Evolutionary conservation across 2,888 invertebrate genomes (phyloP), one percentile per base, ranked within the genome.

Genomic region (Metacarcinus magister): DNA sequence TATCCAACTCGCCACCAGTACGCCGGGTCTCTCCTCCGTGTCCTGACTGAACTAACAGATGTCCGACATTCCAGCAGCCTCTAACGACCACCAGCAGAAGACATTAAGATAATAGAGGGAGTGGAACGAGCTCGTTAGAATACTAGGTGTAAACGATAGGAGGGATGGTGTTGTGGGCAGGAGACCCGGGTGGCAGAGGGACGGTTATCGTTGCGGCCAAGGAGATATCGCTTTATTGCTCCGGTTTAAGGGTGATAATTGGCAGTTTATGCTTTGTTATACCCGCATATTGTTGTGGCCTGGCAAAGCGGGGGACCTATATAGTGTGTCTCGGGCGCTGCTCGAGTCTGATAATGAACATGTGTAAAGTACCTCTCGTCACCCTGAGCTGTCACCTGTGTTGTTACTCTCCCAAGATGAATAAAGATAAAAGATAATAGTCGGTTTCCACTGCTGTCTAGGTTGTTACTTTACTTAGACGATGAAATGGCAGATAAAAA

Each of bases 101-200:
- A 96, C 96, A 94, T 96, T 96, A 96, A 96, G 96, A 96, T 96
- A 96, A 96, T 92, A 94, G 94, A 94, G 87, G 94, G 96, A 89
- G 82, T 92, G 96, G 94, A 94, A 96, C 96, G 94, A 82, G 91
- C 96, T 96, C 96, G 94, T 96, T 96, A 96, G 96, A 94, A 94
- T 94, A 96, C 94, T 91, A 96, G 96, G 96, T 96, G 96, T 96
- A 96, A 96, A 96, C 92, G 96, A 96, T 96, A 96, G 93, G 48
- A 39, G 82, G 89, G 96, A 96, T 96, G 94, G 94, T 92, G 92
- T 92, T 92, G 95, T 92, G 95, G 94, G 28, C 75, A 54, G 90
- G 39, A 43, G 43, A 67, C 43, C 28, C 75, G 46, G 94, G 46
- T 44, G 89, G 95, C 75, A 48, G 92, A 28, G 46, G 82, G 28